Evolutionary conservation across 64 coral and sea anemone genomes (phyloP).

Genomic region (Montipora foliosa): DNA sequence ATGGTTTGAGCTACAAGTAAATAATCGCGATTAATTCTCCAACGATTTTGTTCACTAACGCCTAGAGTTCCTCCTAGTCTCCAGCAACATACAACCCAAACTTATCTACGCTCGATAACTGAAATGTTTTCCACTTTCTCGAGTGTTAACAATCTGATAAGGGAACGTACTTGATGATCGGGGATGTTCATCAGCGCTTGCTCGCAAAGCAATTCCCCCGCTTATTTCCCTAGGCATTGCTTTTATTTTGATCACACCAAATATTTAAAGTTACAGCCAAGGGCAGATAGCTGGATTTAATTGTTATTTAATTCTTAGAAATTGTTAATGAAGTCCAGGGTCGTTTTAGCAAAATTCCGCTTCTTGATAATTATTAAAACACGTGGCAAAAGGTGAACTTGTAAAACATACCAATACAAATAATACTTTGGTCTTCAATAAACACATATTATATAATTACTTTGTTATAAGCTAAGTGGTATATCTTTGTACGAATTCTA

Average conservation of each 20-base stretch:
- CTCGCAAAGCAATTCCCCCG: background rate
- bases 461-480: no score
- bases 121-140: background rate
- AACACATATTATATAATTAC: conserved; percentile 4
- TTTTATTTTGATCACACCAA: background rate
- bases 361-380: background rate
- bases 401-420: background rate
- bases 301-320: background rate
- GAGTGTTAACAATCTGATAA: conserved; percentile 18
- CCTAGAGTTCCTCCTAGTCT: background rate
- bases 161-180: conserved; percentile 1
- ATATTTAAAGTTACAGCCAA: background rate
- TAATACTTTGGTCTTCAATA: background rate
- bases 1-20: no score
- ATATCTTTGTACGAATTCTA: background rate
- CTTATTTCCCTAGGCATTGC: no score
- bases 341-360: background rate
- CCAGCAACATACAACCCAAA: background rate
- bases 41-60: no score
- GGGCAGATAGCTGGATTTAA: background rate
- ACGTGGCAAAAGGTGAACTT: background rate
- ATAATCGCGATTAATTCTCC: no score
- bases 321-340: background rate
- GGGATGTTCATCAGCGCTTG: background rate
- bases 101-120: background rate